Conservation (phyloP, 2,113 vertebrate species). For the Bubo scandiacus region DNA sequence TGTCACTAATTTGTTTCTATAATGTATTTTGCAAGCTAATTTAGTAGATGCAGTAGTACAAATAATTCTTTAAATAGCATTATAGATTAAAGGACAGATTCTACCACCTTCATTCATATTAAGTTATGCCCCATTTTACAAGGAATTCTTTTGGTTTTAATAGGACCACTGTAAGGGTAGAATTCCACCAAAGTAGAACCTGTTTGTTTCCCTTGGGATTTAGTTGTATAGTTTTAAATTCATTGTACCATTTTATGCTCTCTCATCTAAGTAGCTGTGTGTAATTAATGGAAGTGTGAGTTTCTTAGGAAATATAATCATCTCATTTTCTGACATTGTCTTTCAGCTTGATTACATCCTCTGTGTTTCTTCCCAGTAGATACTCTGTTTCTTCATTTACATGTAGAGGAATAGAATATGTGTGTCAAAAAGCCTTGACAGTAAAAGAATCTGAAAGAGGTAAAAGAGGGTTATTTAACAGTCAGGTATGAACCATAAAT, state of each 20-base stretch:
- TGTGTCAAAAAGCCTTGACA: neutral
- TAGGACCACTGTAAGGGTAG: neutral
- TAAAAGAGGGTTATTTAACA: neutral
- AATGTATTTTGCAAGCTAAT: slow-evolving; percentile 15
- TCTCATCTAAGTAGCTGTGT: neutral
- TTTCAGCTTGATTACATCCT: neutral
- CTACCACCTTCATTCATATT: neutral
- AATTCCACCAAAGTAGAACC: neutral
- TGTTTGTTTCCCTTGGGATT: neutral
- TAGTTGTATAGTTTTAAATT: neutral
- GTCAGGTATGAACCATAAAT: neutral
- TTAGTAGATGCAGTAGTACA: neutral
- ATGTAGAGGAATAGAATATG: neutral
- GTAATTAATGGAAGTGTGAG: neutral
- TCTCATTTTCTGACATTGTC: neutral
- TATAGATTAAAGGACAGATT: neutral
- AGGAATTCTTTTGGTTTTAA: neutral
- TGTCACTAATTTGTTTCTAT: slow-evolving; percentile 28
- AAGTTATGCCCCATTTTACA: neutral
- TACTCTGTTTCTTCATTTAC: neutral
- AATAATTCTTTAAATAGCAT: neutral
- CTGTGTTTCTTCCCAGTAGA: neutral
- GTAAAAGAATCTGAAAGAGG: neutral
- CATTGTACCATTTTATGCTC: neutral
- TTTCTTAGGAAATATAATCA: neutral